Base-by-base conservation (phyloP, 1,140 invertebrate genomes). In the Megalonaias nervosa region DNA sequence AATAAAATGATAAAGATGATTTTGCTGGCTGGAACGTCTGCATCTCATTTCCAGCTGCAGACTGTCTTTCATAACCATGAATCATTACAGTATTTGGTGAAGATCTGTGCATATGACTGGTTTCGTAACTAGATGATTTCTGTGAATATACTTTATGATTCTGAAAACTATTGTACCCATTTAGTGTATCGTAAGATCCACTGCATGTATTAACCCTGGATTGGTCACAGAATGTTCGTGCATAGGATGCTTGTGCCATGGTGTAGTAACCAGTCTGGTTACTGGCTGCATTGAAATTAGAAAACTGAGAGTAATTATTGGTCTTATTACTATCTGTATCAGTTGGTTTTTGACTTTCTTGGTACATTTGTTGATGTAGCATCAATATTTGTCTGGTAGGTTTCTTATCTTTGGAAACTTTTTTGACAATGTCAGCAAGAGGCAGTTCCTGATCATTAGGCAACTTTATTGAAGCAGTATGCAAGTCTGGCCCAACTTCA, bases 341-440 rank as follows among this genome's bases (percentile, higher is more conserved):
- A 55, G 69, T 67, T 55, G 78, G 71, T 66, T 79, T 21, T 55
- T 84, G 82, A 31, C 74, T 75, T 58, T 88, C 85, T 71, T 86
- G 85, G 73, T 85, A 88, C 15, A 84, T 57, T 69, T 86, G 86
- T 75, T 86, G 87, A 67, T 84, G 87, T 61, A 84, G 74, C 81
- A 86, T 82, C 70, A 87, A 79, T 55, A 78, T 55, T 71, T 78
- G 66, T 11, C 38, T 48, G 38, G 38, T 48, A 48, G 38, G 38
- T 48, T 48, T 48, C 6, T 48, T 48, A 11, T 48, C 38, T 48
- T 48, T 48, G 38, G 38, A 48, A 48, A 48, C 38, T 48, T 48
- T 48, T 11, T 48, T 48, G 38, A 48, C 38, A 48, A 48, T 48
- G 38, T 48, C 38, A 9, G 6, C 38, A 11, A 48, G 38, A 0